Conservation (phyloP, 1,140 invertebrate genomes). For the Procambarus virginalis region DNA sequence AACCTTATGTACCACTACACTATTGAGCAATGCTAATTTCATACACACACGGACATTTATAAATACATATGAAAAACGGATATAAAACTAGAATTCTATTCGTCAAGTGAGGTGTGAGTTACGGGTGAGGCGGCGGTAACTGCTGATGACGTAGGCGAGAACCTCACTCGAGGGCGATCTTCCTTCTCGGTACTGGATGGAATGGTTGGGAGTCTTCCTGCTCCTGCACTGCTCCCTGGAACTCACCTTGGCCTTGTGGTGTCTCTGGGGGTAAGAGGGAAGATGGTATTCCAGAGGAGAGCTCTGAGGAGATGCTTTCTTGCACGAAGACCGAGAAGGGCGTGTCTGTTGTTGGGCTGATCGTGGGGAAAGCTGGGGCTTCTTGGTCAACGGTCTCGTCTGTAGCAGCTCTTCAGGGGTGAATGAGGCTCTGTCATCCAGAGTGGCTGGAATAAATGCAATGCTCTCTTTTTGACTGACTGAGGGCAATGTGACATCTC, state of each 20-base stretch:
- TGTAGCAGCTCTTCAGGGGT: neutral
- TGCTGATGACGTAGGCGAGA: neutral
- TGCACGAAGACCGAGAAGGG: neutral
- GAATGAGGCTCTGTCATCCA: neutral
- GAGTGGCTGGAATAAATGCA: neutral
- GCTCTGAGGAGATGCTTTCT: neutral
- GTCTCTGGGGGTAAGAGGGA: neutral
- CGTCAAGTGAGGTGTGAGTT: neutral
- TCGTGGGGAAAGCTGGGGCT: no score
- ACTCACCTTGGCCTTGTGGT: neutral
- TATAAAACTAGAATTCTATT: neutral
- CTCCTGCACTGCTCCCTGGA: neutral
- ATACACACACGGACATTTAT: neutral
- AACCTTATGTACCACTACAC: neutral
- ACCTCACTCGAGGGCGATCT: neutral
- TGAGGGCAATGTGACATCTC: neutral
- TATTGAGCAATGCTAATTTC: constrained; percentile 4
- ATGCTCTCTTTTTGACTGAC: neutral
- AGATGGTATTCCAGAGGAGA: neutral
- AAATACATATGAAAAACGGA: neutral
- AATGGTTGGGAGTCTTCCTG: neutral
- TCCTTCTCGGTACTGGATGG: neutral
- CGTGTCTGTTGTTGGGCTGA: neutral
- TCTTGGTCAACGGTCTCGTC: no score
- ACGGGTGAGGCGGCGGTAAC: neutral